Evolutionary conservation across 92 coral and sea anemone species (phyloP).

Genomic region (Parazoanthus darwini): DNA sequence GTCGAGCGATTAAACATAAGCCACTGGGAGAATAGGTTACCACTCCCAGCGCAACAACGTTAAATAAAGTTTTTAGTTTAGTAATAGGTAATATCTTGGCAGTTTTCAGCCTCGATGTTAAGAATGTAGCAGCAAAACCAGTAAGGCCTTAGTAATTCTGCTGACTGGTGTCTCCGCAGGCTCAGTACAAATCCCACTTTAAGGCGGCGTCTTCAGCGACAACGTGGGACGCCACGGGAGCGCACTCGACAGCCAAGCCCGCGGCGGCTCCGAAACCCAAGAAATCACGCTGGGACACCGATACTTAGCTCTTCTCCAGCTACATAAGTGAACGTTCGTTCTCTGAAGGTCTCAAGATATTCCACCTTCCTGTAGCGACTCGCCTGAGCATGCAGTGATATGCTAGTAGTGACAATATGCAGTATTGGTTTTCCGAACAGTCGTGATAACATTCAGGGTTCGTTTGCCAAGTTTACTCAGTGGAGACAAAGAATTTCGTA

Average conservation of each 20-base stretch:
- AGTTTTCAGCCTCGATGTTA: neutral
- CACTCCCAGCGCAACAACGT: too few relatives aligned
- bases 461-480: too few relatives aligned
- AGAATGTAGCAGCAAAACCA: neutral
- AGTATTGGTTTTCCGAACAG: too few relatives aligned
- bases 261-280: constrained; percentile 77
- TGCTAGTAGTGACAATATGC: too few relatives aligned
- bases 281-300: constrained; percentile 97
- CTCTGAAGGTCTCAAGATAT: neutral
- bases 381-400: too few relatives aligned
- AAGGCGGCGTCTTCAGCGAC: constrained; percentile 80
- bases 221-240: constrained; percentile 87
- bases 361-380: too few relatives aligned
- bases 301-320: constrained; percentile 19
- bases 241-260: constrained; percentile 79
- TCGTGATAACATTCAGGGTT: too few relatives aligned
- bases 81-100: too few relatives aligned
- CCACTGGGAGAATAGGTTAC: too few relatives aligned
- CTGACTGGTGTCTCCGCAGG: constrained; percentile 57
- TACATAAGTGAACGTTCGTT: neutral
- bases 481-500: too few relatives aligned
- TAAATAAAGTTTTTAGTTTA: neutral
- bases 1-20: too few relatives aligned
- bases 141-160: too few relatives aligned
- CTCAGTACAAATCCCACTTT: constrained; percentile 94